Percentiles rank a stretch among this genome's conserved stretches.
phyloP scores from a whole-genome alignment of 2,113 vertebrate species.

The Macaca fascicularis region T2T-MFA8v1.1 NC_088376.1:187143001-187143500 shows the following conservation, averaged over 20 bases:
- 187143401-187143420: not conserved
- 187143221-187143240: not conserved
- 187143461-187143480: not conserved
- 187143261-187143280: constrained; percentile 3
- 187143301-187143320: not conserved
- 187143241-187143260: not conserved
- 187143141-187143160: not conserved
- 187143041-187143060: not conserved
- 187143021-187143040: not conserved
- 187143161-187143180: not conserved
- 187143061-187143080: not conserved
- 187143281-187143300: not conserved
- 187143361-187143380: not conserved
- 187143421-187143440: not conserved
- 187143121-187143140: not conserved
- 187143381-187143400: not conserved
- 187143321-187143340: not conserved
- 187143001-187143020: not conserved
- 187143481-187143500: not conserved
- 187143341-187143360: not conserved
- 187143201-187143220: not conserved
- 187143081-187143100: not conserved
- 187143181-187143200: not conserved
- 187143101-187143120: not conserved
- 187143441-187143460: not conserved